Evolutionary conservation across 2,888 invertebrate species (phyloP).

Genomic region (Scaptomyza caliginosa): DNA sequence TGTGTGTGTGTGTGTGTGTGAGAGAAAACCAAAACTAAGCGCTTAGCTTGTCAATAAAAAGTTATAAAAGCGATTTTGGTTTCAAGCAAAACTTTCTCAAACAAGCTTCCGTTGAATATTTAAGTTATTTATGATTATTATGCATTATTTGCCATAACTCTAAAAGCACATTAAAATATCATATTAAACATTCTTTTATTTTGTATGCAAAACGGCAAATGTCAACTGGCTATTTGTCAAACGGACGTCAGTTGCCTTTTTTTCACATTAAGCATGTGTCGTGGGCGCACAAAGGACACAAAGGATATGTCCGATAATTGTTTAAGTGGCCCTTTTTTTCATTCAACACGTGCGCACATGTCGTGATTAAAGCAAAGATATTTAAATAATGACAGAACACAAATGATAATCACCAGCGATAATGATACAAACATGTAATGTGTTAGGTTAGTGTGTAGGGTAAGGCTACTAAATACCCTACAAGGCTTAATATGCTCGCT

Average conservation of each 20-base stretch:
- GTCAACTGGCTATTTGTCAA: conserved; percentile 55
- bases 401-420: conserved; percentile 49
- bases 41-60: too few species aligned
- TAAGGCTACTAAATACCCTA: conserved; percentile 1
- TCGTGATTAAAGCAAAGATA: conserved; percentile 29
- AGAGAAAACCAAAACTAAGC: conserved; percentile 14
- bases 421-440: conserved; percentile 24
- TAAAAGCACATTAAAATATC: conserved; percentile 8
- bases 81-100: too few species aligned
- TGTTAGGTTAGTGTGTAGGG: not conserved
- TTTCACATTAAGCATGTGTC: conserved; percentile 45
- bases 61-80: too few species aligned
- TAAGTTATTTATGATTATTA: too few species aligned
- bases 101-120: too few species aligned
- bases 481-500: conserved; percentile 14
- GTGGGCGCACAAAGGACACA: conserved; percentile 27
- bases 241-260: conserved; percentile 48
- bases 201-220: conserved; percentile 36
- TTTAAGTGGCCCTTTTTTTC: conserved; percentile 9
- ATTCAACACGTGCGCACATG: conserved; percentile 51
- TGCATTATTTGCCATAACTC: too few species aligned
- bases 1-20: too few species aligned
- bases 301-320: conserved; percentile 32
- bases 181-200: conserved; percentile 20
- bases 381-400: conserved; percentile 31